Evolutionary conservation across 2,797 vertebrate species (phyloP), one percentile per base, ranked within the genome.

Genomic region (Knipowitschia caucasica): DNA sequence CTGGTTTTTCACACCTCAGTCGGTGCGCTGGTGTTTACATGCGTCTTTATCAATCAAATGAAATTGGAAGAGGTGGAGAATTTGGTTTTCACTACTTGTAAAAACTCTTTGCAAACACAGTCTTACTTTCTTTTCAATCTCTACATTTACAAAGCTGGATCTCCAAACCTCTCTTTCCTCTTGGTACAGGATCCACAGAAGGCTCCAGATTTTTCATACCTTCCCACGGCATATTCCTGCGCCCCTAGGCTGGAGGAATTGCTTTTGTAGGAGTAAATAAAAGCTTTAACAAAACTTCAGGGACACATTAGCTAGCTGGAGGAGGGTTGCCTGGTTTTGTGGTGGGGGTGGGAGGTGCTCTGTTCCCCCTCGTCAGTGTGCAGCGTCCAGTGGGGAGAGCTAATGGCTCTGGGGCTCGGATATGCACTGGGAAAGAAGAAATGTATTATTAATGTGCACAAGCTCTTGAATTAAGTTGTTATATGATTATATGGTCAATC

Each of bases 201-300:
- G 68, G 78, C 35, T 69, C 56, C 66, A 73, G 75, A 76, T 84
- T 84, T 83, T 83, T 87, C 84, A 85, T 85, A 77, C 84, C 78
- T 43, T 79, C 50, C 65, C 61, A 65, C 54, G 71, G 70, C 69
- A 59, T 40, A 47, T 75, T 69, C 75, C 62, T 52, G 77, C 71
- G 76, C 84, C 82, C 72, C 53, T 30, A 59, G 73, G 77, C 75
- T 81, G 81, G 67, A 81, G 78, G 81, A 71, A 77, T 88, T 82
- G 81, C 85, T 86, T 44, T 82, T 78, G 78, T 73, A 81, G 86
- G 83, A 90, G 89, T 91, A 91, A 91, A 91, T 91, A 91, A 89
- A 81, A 78, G 84, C 86, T 90, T 89, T 91, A 90, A 91, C 89
- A 89, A 90, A 92, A 91, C 89, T 89, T 90, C 75, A 82, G 89